Conservation (phyloP, 2,888 invertebrate species). For the Macrophya alboannulata region DNA sequence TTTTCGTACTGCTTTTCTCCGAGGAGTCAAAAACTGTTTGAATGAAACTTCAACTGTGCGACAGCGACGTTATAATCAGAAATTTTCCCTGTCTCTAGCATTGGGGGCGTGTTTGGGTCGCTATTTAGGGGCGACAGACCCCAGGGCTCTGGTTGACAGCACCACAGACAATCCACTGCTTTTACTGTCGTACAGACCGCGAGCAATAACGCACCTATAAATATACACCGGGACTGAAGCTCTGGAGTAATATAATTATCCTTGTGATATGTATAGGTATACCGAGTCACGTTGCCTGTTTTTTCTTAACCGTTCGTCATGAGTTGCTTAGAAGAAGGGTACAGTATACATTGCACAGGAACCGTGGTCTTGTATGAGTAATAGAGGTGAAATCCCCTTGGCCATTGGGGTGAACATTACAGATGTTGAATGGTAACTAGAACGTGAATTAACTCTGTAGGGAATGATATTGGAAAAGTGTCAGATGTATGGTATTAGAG, state of each 20-base stretch:
- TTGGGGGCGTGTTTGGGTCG: conserved; percentile 57
- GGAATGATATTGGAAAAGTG: conserved; percentile 8
- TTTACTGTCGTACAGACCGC: conserved; percentile 29
- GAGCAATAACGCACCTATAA: conserved; percentile 65
- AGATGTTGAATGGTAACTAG: conserved; percentile 2
- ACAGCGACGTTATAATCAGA: background rate
- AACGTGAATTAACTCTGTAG: background rate
- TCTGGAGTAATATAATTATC: conserved; percentile 78
- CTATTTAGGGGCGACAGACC: conserved; percentile 61
- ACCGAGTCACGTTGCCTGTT: conserved; percentile 7
- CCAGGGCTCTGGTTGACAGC: conserved; percentile 47
- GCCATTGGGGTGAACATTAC: background rate
- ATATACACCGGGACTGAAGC: conserved; percentile 65
- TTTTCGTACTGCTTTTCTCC: background rate
- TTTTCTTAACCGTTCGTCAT: background rate
- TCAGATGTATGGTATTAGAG: background rate
- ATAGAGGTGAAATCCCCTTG: background rate
- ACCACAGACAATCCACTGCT: conserved; percentile 45
- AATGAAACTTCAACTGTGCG: conserved; percentile 11
- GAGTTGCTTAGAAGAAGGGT: background rate
- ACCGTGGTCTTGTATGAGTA: background rate
- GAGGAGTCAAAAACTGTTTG: background rate
- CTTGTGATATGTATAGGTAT: conserved; percentile 72
- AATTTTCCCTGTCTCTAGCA: background rate
- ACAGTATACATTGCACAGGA: background rate